A percentile compares a stretch with the other conserved stretches of the same genome.
These are phyloP conservation scores for Anastrepha obliqua DNA, from an alignment of 1,140 invertebrate genomes.

Conservation along the genomic window DNA sequence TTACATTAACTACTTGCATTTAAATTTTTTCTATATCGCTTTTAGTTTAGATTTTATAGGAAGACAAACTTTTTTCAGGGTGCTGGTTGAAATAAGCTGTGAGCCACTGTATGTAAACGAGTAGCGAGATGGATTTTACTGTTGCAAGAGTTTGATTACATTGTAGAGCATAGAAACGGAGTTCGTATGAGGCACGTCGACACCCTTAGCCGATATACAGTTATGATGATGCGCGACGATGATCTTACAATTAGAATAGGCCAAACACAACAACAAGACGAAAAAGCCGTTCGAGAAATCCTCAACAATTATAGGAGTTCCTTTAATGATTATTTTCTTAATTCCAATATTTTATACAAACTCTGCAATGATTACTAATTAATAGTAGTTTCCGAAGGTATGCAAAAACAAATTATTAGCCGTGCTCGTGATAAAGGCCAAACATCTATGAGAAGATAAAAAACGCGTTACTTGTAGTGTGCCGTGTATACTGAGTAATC, in stretches of 20 bases:
- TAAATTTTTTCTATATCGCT: too few relatives aligned
- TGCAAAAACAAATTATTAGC: not conserved
- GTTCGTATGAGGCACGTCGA: constrained; percentile 58
- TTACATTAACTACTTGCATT: too few relatives aligned
- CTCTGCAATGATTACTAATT: too few relatives aligned
- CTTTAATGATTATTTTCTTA: not conserved
- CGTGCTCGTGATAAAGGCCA: too few relatives aligned
- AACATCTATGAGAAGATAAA: too few relatives aligned
- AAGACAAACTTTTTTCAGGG: too few relatives aligned
- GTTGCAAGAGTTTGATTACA: constrained; percentile 59
- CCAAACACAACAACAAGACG: constrained; percentile 2
- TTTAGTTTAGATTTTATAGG: too few relatives aligned
- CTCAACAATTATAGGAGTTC: not conserved
- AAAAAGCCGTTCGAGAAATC: not conserved
- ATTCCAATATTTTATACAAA: too few relatives aligned
- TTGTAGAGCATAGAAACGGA: constrained; percentile 58
- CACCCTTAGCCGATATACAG: constrained; percentile 59
- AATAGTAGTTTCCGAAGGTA: too few relatives aligned
- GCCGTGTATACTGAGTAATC: too few relatives aligned
- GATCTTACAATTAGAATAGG: not conserved
- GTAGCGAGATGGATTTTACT: constrained; percentile 56
- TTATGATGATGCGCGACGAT: constrained; percentile 44
- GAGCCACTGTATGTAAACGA: constrained; percentile 52
- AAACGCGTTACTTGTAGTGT: too few relatives aligned
- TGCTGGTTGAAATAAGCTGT: constrained; percentile 57